Conservation (phyloP, 2,113 vertebrate species). For the Anser brachyrhynchus region DNA sequence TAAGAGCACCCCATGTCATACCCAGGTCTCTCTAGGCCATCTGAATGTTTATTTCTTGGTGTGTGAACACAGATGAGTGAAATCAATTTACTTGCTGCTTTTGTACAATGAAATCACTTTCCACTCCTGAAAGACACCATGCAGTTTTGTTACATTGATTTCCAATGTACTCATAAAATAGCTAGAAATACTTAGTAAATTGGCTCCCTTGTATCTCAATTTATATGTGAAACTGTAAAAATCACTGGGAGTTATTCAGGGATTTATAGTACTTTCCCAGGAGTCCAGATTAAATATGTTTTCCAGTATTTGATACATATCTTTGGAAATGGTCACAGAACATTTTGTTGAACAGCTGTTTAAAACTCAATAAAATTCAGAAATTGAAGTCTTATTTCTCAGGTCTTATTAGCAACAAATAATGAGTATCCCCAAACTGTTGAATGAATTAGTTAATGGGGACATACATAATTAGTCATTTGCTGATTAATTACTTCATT, state of each 20-base stretch:
- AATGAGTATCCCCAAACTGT: not conserved
- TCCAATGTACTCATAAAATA: not conserved
- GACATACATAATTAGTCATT: not conserved
- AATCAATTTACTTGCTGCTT: not conserved
- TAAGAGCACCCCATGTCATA: not conserved
- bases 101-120: not conserved
- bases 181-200: not conserved
- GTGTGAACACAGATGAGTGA: not conserved
- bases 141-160: not conserved
- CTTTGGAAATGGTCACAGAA: not conserved
- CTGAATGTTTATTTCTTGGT: not conserved
- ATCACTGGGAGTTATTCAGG: not conserved
- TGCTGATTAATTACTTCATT: not conserved
- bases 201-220: not conserved
- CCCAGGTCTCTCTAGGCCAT: not conserved
- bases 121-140: not conserved
- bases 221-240: not conserved
- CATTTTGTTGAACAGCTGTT: not conserved
- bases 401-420: not conserved
- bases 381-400: not conserved
- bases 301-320: not conserved
- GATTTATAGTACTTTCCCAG: not conserved
- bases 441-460: not conserved
- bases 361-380: rapidly evolving
- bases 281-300: not conserved